These are phyloP conservation scores for Oncorhynchus gorbuscha DNA, from an alignment of 2,113 vertebrate genomes.

Conservation along the genomic window DNA sequence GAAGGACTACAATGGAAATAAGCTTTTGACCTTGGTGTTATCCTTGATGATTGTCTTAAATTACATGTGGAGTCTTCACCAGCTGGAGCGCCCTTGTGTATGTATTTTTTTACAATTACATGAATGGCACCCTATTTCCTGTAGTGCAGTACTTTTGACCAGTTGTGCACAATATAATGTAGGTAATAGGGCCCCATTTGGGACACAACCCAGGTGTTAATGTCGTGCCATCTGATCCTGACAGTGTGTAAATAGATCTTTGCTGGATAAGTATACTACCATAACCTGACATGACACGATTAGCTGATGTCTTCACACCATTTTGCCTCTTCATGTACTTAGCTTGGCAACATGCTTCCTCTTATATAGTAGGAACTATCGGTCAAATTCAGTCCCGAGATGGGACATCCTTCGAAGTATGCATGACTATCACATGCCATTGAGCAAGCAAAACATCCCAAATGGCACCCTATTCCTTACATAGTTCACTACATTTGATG, in stretches of 20 bases:
- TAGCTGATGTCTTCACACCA: background rate
- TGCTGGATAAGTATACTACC: slow-evolving; percentile 11
- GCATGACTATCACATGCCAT: slow-evolving; percentile 39
- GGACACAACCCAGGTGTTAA: background rate
- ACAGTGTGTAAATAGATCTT: slow-evolving; percentile 32
- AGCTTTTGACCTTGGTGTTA: no score
- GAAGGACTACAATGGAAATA: no score
- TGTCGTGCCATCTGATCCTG: slow-evolving; percentile 29
- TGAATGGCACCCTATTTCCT: no score
- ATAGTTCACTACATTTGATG: no score
- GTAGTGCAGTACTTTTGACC: no score
- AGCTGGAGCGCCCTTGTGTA: no score
- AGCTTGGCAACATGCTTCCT: slow-evolving; percentile 33
- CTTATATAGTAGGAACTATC: slow-evolving; percentile 13
- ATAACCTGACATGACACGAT: background rate
- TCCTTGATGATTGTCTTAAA: no score
- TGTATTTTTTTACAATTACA: no score
- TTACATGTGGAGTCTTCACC: no score
- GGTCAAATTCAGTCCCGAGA: background rate
- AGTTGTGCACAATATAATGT: no score
- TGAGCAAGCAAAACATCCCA: background rate
- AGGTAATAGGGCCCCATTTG: no score
- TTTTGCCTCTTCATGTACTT: slow-evolving; percentile 4
- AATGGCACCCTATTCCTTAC: background rate
- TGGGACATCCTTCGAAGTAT: slow-evolving; percentile 30